These are phyloP conservation scores for Drosophila bocqueti DNA, from an alignment of 1,140 invertebrate genomes.

Conservation along the genomic window DNA sequence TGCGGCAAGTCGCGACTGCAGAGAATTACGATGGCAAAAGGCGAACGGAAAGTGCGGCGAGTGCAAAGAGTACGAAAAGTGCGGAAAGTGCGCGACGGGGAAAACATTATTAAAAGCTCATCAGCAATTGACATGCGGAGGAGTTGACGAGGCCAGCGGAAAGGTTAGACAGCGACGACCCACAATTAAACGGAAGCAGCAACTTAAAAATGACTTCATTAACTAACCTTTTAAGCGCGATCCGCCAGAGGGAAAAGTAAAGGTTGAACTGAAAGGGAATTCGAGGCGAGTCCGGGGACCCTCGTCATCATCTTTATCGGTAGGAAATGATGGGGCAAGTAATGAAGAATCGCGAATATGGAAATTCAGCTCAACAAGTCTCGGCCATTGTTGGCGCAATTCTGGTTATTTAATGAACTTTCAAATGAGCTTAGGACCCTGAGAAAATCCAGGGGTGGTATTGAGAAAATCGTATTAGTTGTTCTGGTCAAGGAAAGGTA, in stretches of 20 bases:
- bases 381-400: not conserved
- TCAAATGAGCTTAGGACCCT: not conserved
- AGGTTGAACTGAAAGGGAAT: not conserved
- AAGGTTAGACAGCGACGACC: conserved; percentile 46
- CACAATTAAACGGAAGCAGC: conserved; percentile 80
- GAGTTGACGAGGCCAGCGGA: conserved; percentile 25
- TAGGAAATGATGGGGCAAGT: conserved; percentile 27
- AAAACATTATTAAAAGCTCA: conserved; percentile 81
- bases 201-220: conserved; percentile 77
- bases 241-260: not conserved
- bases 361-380: conserved; percentile 26
- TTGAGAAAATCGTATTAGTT: not conserved
- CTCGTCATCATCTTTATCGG: conserved; percentile 2
- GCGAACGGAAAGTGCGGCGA: conserved; percentile 33
- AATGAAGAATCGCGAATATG: conserved; percentile 18
- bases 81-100: not conserved
- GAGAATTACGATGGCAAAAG: conserved; percentile 78
- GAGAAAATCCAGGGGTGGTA: not conserved
- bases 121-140: conserved; percentile 77
- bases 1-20: conserved; percentile 67
- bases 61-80: conserved; percentile 18
- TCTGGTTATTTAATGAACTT: conserved; percentile 2
- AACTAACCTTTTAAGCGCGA: conserved; percentile 58
- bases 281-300: not conserved
- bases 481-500: not conserved